phyloP scores from a whole-genome alignment of 2,113 vertebrate species.

The Lagopus muta region DNA sequence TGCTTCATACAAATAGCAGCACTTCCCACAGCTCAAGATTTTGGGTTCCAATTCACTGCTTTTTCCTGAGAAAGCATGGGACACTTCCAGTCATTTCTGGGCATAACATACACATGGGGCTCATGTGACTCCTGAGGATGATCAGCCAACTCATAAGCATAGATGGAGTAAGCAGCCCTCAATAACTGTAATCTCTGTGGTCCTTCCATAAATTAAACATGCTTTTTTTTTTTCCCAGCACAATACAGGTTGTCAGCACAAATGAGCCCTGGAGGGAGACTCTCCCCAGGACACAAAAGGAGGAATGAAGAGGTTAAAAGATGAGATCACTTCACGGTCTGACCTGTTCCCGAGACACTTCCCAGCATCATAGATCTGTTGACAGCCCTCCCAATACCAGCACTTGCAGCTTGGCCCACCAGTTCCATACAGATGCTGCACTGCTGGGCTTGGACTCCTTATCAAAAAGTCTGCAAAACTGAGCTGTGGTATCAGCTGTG shows the following conservation, averaged over 20 bases:
- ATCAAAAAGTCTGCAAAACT: neutral
- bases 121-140: neutral
- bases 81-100: neutral
- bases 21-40: neutral
- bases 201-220: neutral
- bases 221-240: neutral
- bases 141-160: conserved; percentile 12
- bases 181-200: conserved; percentile 5
- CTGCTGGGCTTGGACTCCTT: neutral
- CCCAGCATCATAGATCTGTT: neutral
- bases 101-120: neutral
- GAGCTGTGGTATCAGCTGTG: neutral
- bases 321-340: neutral
- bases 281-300: neutral
- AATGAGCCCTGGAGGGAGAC: neutral
- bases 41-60: neutral
- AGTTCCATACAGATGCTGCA: neutral
- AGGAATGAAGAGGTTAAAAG: neutral
- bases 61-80: neutral
- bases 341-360: neutral
- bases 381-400: neutral
- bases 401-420: no score
- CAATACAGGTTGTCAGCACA: neutral
- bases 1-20: neutral
- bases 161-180: conserved; percentile 34